phyloP scores from a whole-genome alignment of 2,888 invertebrate species.

The Alentia gelatinosa region DNA sequence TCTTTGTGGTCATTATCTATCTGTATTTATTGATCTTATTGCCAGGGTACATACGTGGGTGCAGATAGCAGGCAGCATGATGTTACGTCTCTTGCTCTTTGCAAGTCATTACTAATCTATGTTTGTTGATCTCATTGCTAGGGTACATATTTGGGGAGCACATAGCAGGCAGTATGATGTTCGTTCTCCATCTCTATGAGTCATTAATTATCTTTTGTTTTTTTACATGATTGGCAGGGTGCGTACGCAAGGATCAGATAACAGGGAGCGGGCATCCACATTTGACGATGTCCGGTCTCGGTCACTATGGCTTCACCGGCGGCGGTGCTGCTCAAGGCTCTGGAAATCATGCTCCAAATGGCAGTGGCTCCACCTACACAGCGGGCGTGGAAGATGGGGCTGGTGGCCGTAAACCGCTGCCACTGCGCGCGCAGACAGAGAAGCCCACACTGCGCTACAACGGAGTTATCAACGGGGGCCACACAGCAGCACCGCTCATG shows the following conservation, averaged over 20 bases:
- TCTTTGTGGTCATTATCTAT: too few relatives aligned
- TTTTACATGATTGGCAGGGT: background rate
- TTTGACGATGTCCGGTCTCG: background rate
- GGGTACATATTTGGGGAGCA: background rate
- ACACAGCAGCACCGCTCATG: background rate
- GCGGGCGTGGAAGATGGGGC: background rate
- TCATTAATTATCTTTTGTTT: background rate
- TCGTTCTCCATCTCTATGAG: background rate
- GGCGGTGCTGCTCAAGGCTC: background rate
- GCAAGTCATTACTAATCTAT: too few relatives aligned
- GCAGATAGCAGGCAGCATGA: too few relatives aligned
- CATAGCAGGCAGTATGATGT: background rate
- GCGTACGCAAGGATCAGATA: background rate
- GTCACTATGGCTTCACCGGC: background rate
- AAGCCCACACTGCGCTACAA: slow-evolving; percentile 33
- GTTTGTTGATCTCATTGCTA: background rate
- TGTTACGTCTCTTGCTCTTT: too few relatives aligned
- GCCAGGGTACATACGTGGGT: too few relatives aligned
- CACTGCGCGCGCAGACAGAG: background rate
- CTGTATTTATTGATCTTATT: too few relatives aligned
- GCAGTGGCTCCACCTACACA: background rate
- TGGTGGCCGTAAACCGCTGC: background rate
- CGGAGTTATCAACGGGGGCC: background rate
- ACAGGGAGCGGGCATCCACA: background rate
- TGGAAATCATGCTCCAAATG: background rate